Evolutionary conservation across 1,140 invertebrate species (phyloP).

Genomic region (Aphaenogaster rudis): DNA sequence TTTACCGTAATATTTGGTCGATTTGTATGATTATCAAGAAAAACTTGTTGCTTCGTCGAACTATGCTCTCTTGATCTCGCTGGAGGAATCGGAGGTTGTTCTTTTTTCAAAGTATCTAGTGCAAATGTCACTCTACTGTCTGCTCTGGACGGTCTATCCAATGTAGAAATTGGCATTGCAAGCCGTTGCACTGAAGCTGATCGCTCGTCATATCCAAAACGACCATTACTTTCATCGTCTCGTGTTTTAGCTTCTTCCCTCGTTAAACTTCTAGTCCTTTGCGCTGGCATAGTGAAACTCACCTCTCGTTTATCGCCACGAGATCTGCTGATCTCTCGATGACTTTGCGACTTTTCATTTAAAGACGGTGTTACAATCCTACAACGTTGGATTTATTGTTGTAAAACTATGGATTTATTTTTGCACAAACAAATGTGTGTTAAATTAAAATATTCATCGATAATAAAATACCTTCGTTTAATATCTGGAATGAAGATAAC

Average conservation of each 20-base stretch:
- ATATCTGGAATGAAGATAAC: conserved; percentile 92
- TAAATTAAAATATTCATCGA: neutral
- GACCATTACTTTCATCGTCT: conserved; percentile 44
- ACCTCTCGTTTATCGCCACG: conserved; percentile 83
- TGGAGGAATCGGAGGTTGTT: conserved; percentile 69
- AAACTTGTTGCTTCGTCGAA: conserved; percentile 49
- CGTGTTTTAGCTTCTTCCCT: conserved; percentile 80
- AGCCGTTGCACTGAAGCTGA: conserved; percentile 80
- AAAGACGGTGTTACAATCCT: conserved; percentile 81
- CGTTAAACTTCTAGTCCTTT: conserved; percentile 84
- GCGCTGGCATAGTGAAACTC: conserved; percentile 78
- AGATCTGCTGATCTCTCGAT: conserved; percentile 82
- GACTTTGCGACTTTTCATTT: conserved; percentile 83
- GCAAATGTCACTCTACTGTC: conserved; percentile 85
- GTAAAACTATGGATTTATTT: conserved; percentile 11
- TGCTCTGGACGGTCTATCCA: conserved; percentile 76
- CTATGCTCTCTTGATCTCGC: conserved; percentile 72
- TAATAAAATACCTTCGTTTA: conserved; percentile 87
- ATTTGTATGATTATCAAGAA: conserved; percentile 38
- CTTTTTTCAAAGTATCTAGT: conserved; percentile 73
- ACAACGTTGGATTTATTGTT: neutral
- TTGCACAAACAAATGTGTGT: neutral
- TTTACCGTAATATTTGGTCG: neutral
- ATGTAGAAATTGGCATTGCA: conserved; percentile 12
- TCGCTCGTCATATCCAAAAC: conserved; percentile 68